Evolutionary conservation across 2,888 invertebrate genomes (phyloP), one percentile per base, ranked within the genome.

Genomic region (Dorcus hopei): DNA sequence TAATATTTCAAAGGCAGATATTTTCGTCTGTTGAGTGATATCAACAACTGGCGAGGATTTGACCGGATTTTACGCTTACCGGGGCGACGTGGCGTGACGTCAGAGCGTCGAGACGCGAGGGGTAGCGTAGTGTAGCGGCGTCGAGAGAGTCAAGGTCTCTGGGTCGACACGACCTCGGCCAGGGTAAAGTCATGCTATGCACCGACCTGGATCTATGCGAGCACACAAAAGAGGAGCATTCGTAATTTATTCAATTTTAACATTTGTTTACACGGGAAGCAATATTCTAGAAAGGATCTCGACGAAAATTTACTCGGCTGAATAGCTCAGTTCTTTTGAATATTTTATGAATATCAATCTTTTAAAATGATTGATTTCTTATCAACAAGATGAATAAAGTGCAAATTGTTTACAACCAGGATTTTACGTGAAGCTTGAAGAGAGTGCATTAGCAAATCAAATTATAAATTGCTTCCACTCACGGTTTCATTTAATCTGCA

Each of bases 21-120:
- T 16, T 45, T 45, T 19, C 11, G 14, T 23, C 45, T 9, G 9
- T 19, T 11, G 14, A 23, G 45, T 19, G 19, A 45, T 45, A 45
- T 45, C 45, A 45, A 45, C 45, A 45, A 45, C 45, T 45, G 45
- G 45, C 45, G 23, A 11, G 45, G 9, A 19, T 45, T 45, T 23
- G 45, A 45, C 23, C 19, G 23, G n/a, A 45, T 19, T 45, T 45
- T 45, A 45, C 45, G 45, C 23, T 23, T 16, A 11, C 19, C 9
- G 23, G 14, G 56, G 45, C 50, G 58, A 38, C 49, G 42, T 52
- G 52, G 38, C 39, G 58, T 58, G 58, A 58, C 58, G 58, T 58
- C 49, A 58, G 45, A 52, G 33, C 54, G 54, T 38, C 54, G 45
- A 23, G 23, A 19, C 23, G 45, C 9, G 45, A 19, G 45, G 45